A percentile compares a stretch with the other conserved stretches of the same genome.
Evolutionary conservation across 2,888 invertebrate genomes (phyloP).

Genomic region (Agrilus biguttatus): DNA sequence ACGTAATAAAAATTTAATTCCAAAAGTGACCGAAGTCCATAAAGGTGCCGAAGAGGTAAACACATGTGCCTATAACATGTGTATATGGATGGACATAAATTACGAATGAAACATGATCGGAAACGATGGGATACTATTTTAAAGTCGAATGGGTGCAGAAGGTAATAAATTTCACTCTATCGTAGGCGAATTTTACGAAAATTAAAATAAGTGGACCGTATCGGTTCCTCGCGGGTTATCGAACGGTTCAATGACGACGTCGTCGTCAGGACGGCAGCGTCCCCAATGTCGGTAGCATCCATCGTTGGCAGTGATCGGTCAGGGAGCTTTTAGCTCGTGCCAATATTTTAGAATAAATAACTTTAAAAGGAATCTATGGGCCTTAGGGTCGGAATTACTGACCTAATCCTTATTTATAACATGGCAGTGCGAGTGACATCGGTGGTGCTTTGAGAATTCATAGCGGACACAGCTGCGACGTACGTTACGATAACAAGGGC

Average conservation of each 20-base stretch:
- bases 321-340: conserved; percentile 23
- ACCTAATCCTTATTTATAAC: conserved; percentile 36
- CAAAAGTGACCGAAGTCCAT: too few species aligned
- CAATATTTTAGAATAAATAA: conserved; percentile 37
- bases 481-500: conserved; percentile 5
- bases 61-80: too few species aligned
- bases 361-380: conserved; percentile 33
- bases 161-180: conserved; percentile 16
- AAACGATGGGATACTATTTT: conserved; percentile 3
- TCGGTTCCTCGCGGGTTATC: conserved; percentile 17
- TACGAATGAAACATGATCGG: too few species aligned
- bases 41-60: too few species aligned
- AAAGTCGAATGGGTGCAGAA: conserved; percentile 9
- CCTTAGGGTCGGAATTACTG: conserved; percentile 30
- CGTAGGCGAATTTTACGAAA: conserved; percentile 28
- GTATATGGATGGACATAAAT: too few species aligned
- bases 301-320: conserved; percentile 12
- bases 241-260: conserved; percentile 4
- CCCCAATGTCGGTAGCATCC: conserved; percentile 10
- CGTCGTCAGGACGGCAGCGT: conserved; percentile 4
- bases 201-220: conserved; percentile 36
- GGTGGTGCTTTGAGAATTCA: conserved; percentile 6
- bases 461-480: conserved; percentile 9
- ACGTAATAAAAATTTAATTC: too few species aligned
- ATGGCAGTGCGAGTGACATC: conserved; percentile 25